Percentiles rank a stretch among this genome's conserved stretches.
These are phyloP conservation scores for Frankliniella fusca DNA, from an alignment of 2,888 invertebrate species.

Conservation along the genomic window DNA sequence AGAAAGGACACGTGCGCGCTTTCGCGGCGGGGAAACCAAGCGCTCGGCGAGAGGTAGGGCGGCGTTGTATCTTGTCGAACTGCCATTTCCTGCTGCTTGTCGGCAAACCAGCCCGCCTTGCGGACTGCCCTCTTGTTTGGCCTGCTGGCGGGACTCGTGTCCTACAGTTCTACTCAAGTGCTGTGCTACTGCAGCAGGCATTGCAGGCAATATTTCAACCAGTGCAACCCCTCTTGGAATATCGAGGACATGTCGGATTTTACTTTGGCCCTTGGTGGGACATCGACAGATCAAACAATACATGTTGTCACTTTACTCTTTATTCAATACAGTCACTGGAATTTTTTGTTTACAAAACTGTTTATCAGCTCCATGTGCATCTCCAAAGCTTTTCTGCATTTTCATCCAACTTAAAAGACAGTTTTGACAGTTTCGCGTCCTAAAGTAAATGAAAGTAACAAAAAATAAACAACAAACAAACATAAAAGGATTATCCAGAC, in stretches of 20 bases:
- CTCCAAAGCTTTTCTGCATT: not conserved
- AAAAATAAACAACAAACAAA: too few species aligned
- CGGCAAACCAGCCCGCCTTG: too few species aligned
- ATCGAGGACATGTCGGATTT: too few species aligned
- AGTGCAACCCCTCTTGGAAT: not conserved
- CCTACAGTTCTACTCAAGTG: conserved; percentile 22
- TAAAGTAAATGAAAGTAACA: too few species aligned
- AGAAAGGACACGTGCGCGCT: too few species aligned
- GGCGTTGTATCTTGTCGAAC: too few species aligned
- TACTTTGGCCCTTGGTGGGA: not conserved
- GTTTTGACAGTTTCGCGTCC: not conserved
- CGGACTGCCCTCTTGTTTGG: not conserved
- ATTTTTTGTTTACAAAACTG: not conserved
- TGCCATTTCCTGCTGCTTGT: too few species aligned
- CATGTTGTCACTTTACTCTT: not conserved
- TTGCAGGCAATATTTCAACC: not conserved
- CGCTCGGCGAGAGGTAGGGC: too few species aligned
- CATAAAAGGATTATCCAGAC: too few species aligned
- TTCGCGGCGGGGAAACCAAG: too few species aligned
- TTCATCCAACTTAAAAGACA: not conserved
- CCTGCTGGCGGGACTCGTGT: conserved; percentile 15
- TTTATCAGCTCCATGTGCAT: conserved; percentile 1
- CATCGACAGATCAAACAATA: not conserved
- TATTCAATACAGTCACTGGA: conserved; percentile 10
- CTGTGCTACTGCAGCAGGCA: conserved; percentile 18